Percentiles rank a stretch among this genome's conserved stretches.
Conservation (phyloP, 23 tunicate species). For the Diplosoma virens region DNA sequence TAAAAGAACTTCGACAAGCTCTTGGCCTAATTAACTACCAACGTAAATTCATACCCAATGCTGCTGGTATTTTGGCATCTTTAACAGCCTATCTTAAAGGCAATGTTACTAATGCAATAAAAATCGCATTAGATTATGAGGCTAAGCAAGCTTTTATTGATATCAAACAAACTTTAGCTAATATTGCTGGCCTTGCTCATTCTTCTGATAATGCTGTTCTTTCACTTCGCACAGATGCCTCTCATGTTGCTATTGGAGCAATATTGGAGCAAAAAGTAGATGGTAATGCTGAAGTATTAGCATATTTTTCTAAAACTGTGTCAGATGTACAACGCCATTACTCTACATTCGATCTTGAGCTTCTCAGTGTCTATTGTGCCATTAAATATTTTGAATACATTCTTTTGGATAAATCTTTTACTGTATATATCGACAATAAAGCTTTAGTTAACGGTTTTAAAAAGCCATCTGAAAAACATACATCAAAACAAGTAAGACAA, state of each 20-base stretch:
- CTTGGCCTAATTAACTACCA: constrained; percentile 19
- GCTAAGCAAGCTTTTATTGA: constrained; percentile 12
- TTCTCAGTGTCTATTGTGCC: constrained; percentile 20
- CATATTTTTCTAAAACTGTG: constrained; percentile 19
- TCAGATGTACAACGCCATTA: constrained; percentile 1
- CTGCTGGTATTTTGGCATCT: constrained; percentile 24
- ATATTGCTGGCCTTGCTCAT: not conserved
- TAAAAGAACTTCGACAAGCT: not conserved
- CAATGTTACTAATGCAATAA: not conserved
- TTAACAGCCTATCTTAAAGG: not conserved
- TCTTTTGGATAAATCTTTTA: constrained; percentile 7
- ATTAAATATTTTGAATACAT: constrained; percentile 20
- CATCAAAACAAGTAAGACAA: not conserved
- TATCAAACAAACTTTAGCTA: not conserved
- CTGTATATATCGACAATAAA: constrained; percentile 23
- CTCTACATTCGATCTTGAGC: constrained; percentile 21
- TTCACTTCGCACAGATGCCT: constrained; percentile 10
- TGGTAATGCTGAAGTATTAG: constrained; percentile 4
- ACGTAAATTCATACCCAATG: constrained; percentile 1
- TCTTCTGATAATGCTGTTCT: not conserved
- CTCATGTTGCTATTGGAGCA: constrained; percentile 11
- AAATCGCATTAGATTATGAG: not conserved
- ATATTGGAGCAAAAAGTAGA: constrained; percentile 18
- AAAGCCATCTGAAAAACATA: not conserved
- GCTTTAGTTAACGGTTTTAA: not conserved